phyloP scores from a whole-genome alignment of 2,888 invertebrate genomes.

The Tenthredo distinguenda region DNA sequence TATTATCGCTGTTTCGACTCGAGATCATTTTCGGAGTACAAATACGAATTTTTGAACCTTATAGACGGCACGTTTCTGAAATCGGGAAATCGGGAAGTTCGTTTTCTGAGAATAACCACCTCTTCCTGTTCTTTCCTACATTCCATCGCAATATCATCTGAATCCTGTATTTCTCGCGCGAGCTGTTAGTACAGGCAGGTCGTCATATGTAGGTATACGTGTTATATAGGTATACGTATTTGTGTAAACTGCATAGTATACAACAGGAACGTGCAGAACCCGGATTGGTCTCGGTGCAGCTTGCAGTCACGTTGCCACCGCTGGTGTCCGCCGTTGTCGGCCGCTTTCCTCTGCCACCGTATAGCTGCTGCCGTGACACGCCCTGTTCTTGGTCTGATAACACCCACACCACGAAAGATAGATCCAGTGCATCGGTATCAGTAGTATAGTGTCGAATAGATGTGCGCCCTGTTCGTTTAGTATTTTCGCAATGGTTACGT shows the following conservation, averaged over 20 bases:
- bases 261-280: conserved; percentile 47
- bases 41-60: neutral
- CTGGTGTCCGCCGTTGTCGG: conserved; percentile 55
- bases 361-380: conserved; percentile 73
- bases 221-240: neutral
- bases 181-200: conserved; percentile 1
- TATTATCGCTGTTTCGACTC: neutral
- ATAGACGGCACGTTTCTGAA: neutral
- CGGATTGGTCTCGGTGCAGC: conserved; percentile 52
- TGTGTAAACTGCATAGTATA: neutral
- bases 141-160: conserved; percentile 3
- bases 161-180: conserved; percentile 30
- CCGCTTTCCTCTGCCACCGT: conserved; percentile 55
- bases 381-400: conserved; percentile 77
- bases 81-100: conserved; percentile 10
- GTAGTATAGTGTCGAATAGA: conserved; percentile 69
- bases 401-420: conserved; percentile 76
- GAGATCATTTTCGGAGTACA: neutral
- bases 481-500: conserved; percentile 61
- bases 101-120: neutral
- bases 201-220: neutral
- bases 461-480: conserved; percentile 69
- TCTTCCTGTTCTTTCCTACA: conserved; percentile 24
- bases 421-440: conserved; percentile 58
- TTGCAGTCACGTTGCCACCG: conserved; percentile 68